A percentile compares a stretch with the other conserved stretches of the same genome.
Evolutionary conservation across 1,140 invertebrate genomes (phyloP).

Genomic region (Megalonaias nervosa): DNA sequence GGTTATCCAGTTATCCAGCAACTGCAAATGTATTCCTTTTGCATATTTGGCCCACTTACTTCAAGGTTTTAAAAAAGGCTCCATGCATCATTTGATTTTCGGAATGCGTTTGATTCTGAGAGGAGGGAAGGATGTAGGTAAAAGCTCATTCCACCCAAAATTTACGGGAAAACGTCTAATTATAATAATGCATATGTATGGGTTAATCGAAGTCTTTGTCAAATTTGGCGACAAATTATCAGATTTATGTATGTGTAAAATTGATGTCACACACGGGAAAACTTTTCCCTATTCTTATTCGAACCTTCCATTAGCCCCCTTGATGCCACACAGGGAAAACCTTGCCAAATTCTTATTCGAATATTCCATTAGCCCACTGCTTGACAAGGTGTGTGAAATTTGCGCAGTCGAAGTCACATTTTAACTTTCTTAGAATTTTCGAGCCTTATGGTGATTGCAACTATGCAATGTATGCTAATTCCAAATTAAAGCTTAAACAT

Average conservation of each 20-base stretch:
- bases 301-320: too few species aligned
- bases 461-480: too few species aligned
- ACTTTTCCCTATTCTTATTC: conserved; percentile 1
- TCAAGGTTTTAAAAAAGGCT: conserved; percentile 2
- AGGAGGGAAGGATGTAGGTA: conserved; percentile 7
- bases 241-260: conserved; percentile 6
- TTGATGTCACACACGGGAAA: conserved; percentile 17
- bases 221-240: neutral
- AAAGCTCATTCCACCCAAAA: conserved; percentile 2
- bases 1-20: conserved; percentile 12
- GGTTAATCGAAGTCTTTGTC: conserved; percentile 2
- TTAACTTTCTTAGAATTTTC: too few species aligned
- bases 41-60: neutral
- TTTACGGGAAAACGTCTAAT: conserved; percentile 14
- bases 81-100: conserved; percentile 18
- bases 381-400: too few species aligned
- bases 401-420: too few species aligned
- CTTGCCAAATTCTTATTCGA: neutral
- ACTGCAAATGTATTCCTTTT: conserved; percentile 11
- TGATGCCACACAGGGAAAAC: conserved; percentile 17
- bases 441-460: too few species aligned
- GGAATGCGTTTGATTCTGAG: conserved; percentile 17
- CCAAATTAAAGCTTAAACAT: too few species aligned
- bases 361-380: too few species aligned
- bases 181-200: conserved; percentile 21